Evolutionary conservation across 2,888 invertebrate genomes (phyloP), one percentile per base, ranked within the genome.

Genomic region (Caenorhabditis sulstoni): DNA sequence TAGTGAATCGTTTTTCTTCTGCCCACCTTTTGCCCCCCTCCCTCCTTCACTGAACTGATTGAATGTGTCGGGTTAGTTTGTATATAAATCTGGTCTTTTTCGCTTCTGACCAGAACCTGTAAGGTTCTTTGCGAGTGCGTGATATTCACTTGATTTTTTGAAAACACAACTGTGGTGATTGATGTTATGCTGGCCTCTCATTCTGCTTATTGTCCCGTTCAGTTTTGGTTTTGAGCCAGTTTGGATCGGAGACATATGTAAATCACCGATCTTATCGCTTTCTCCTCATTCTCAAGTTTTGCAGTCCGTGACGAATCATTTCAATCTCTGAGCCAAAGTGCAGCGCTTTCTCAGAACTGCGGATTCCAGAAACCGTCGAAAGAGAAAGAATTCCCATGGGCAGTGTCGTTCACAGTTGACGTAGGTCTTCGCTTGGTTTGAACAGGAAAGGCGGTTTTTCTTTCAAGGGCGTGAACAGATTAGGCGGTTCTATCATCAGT

Each of bases 401-500:
- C 88, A 3, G 88, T 88, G 1, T 87, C 88, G 5, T 80, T 80
- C 55, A 76, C 73, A 0, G 80, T 80, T 23, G 80, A 80, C 35
- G 73, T 73, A 20, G 52, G 70, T 47, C 49, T 49, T 11, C n/a
- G n/a, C n/a, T n/a, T n/a, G n/a, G n/a, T n/a, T n/a, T n/a, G n/a
- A n/a, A n/a, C n/a, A n/a, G n/a, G n/a, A n/a, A n/a, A 9, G 5
- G 7, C 14, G 9, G 18, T 11, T 18, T 18, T 35, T 12, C 3
- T 49, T 57, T 70, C 61, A 57, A 84, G 82, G 85, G 85, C 4
- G 83, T 83, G 47, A 87, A 87, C 45, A 77, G 82, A 18, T 71
- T 87, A 14, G 87, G 87, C 11, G 89, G 88, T 1, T 78, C 84
- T 1, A 85, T 89, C 8, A 88, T 89, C 49, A 87, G 87, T 14